phyloP scores from a whole-genome alignment of 2,113 vertebrate genomes.

The Tricholaema leucomelas region DNA sequence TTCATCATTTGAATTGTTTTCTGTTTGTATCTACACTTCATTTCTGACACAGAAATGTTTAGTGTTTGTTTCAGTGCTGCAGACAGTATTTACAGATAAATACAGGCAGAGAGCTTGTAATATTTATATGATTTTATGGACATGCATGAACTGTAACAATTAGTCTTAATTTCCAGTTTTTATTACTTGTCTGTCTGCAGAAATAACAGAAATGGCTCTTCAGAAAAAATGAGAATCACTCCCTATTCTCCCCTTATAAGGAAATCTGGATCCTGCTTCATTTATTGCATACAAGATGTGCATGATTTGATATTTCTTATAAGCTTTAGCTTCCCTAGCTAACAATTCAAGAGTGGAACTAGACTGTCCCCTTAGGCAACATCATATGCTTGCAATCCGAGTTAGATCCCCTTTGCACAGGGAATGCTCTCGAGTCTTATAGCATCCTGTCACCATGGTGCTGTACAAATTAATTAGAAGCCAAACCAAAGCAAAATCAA shows the following conservation, averaged over 20 bases:
- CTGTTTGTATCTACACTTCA: background rate
- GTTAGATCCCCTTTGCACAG: background rate
- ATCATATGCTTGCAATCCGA: background rate
- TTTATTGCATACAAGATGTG: background rate
- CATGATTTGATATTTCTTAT: background rate
- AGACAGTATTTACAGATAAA: background rate
- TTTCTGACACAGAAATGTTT: background rate
- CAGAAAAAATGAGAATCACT: background rate
- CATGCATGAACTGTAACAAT: background rate
- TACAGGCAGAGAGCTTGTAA: background rate
- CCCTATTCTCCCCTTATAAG: background rate
- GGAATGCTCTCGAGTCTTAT: background rate
- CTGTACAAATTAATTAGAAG: background rate
- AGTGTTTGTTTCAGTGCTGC: background rate
- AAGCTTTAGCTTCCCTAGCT: background rate
- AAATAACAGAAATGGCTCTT: background rate
- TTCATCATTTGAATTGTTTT: background rate
- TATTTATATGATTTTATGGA: background rate
- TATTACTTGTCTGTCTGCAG: background rate
- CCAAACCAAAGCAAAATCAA: accelerated
- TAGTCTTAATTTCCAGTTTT: background rate
- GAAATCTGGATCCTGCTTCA: background rate
- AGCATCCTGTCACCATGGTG: background rate
- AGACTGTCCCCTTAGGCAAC: background rate
- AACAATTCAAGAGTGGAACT: background rate